Percentiles rank a stretch among this genome's conserved stretches.
Evolutionary conservation across 2,797 vertebrate species (phyloP).

Genomic region (Podarcis lilfordi): DNA sequence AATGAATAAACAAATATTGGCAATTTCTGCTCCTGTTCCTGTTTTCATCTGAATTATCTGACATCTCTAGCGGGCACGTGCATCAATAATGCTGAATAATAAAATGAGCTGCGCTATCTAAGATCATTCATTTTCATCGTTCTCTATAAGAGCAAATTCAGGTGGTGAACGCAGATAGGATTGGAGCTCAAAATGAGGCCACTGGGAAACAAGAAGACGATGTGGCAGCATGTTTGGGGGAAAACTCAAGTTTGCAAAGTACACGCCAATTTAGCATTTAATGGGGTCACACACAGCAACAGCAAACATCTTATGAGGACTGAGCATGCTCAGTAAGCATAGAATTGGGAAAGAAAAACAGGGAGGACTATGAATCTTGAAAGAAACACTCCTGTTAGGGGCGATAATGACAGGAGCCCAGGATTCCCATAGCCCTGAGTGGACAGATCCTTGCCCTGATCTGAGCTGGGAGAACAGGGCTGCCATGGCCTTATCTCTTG

Average conservation of each 20-base stretch:
- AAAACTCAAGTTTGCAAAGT: neutral
- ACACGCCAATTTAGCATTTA: neutral
- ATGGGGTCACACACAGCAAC: neutral
- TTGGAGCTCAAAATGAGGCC: neutral
- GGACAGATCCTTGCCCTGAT: neutral
- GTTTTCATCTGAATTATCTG: no score
- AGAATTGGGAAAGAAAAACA: neutral
- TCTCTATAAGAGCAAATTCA: neutral
- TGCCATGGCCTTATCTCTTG: neutral
- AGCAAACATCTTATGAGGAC: neutral
- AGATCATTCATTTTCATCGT: neutral
- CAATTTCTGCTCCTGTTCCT: no score
- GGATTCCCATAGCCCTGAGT: neutral
- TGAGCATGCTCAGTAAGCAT: neutral
- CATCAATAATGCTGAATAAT: neutral
- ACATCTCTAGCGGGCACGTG: neutral
- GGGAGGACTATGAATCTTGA: neutral
- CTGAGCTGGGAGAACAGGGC: neutral
- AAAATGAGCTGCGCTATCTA: neutral
- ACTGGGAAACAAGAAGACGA: neutral
- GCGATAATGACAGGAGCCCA: neutral
- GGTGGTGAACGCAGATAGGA: neutral
- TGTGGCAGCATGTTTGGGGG: neutral
- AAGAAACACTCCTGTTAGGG: no score
- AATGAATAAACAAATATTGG: no score